Evolutionary conservation across 2,113 vertebrate genomes (phyloP), one percentile per base, ranked within the genome.

Genomic region (Oostethus manadensis): DNA sequence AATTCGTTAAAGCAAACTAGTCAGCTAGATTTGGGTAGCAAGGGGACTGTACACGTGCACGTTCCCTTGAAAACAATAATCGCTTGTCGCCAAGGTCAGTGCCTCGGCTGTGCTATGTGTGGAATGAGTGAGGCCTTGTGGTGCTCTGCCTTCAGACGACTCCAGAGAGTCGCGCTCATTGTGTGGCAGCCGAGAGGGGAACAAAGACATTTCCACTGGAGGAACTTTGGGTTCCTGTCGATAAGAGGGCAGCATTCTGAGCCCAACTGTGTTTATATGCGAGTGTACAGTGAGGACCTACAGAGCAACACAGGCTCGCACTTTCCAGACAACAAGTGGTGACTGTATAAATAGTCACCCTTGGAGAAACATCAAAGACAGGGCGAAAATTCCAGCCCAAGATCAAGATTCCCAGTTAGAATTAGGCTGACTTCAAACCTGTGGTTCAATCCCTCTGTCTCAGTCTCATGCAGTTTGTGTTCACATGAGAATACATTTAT

Each of bases 221-320:
- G 88, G 89, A 90, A 90, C 88, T 90, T 85, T 79, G 80, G 84
- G 85, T 90, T 90, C 89, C 88, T 90, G 89, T 88, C 74, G 88
- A 90, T 90, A 90, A 90, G 88, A 85, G 79, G 71, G 48, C 74
- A 78, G 83, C 64, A 73, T 68, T 81, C 68, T 56, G 75, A 78
- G 84, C 74, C 63, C 50, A 47, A 58, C 64, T 44, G 66, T 89
- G 86, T 90, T 89, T 88, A 87, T 86, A 65, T 79, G 81, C 82
- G 70, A 86, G 85, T 86, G 78, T 87, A 83, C 80, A 82, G 84
- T 64, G 62, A 77, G 70, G 71, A 77, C 78, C 63, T 50, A 23
- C 10, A 67, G 65, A 77, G 78, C 74, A 76, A 78, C 74, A 73
- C 73, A 50, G 76, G 60, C 73, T 73, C 55, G 71, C 77, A 76